Base-by-base conservation (phyloP, 2,888 invertebrate species). In the Polyommatus icarus region DNA sequence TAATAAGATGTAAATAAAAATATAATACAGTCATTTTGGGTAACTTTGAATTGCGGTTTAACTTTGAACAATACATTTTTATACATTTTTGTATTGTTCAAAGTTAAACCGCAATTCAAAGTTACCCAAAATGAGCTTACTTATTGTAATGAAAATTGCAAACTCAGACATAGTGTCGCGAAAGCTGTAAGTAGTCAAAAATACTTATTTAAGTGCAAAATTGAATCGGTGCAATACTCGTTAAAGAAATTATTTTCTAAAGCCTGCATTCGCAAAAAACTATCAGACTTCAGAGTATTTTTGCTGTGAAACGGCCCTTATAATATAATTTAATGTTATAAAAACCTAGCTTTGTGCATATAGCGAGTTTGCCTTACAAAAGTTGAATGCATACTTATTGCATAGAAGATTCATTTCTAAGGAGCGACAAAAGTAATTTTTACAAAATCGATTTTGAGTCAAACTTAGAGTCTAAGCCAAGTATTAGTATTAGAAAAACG, bases 281-380 rank as follows among this genome's bases (percentile, higher is more conserved):
- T 50, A 12, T 15, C 15, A 50, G 15, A 18, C 12, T 18, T 18
- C 54, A 54, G 18, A 18, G 54, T 18, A 0, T 54, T 50, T 50
- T 54, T 54, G 40, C 4, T 46, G 8, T 46, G 50, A 18, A 54
- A 15, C 3, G 54, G 18, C 54, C 54, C 18, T 54, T 1, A 54
- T 61, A 3, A 46, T 46, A 12, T 3, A 46, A 46, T 61, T 24
- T 61, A 32, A 67, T 67, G 29, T 61, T 67, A 67, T 29, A 15
- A 46, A 73, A 73, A 73, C 36, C 20, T 40, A 73, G 46, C 46
- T 73, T 73, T 73, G 73, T 73, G 73, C 73, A 73, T 40, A 73
- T 73, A 24, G 24, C 6, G 24, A 46, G 46, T 20, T 73, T 20
- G 24, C 10, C 8, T 20, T 40, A 24, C 20, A 73, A 29, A 29